Base-by-base conservation (phyloP, 1,140 invertebrate species). In the Elymnias hypermnestra region DNA sequence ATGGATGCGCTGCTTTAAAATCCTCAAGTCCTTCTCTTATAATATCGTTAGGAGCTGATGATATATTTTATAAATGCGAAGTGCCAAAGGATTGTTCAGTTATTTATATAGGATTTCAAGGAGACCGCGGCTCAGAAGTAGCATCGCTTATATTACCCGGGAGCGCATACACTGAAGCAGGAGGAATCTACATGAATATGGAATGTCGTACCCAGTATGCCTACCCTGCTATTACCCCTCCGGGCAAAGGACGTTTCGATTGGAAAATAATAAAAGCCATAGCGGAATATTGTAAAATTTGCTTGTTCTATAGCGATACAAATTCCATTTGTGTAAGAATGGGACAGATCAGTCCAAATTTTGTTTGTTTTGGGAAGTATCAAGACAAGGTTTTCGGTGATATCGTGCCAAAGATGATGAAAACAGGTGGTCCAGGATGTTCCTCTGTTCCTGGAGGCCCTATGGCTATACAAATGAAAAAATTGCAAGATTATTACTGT, bases 121-220 rank as follows among this genome's bases (percentile, higher is more conserved):
- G 93, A 10, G 93, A 95, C 68, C 72, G 66, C 22, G 92, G 93
- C 35, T 90, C 93, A 8, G 84, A 89, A 56, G 87, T 89, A 41
- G 92, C 93, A n/a, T 90, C 93, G 72, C 82, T 92, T 9, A 83
- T 94, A 53, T 74, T 94, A n/a, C 93, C 93, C 17, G 93, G 91
- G 19, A 88, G 91, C 33, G 92, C 93, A 1, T 94, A 93, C 72
- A 93, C 93, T 0, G 93, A 94, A 72, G 40, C 65, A 15, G 75
- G 75, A 1, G 82, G 78, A 7, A 44, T 61, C 3, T 85, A 58
- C 45, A 23, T 85, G 40, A 85, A 83, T 47, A 78, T 83, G 75
- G 82, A 85, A 40, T 53, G 73, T 42, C 55, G 82, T 8, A 43
- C 70, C 22, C 82, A 85, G 46, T 63, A 51, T n/a, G 78, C 82